Evolutionary conservation across 1,140 invertebrate species (phyloP).

Genomic region (Drosophila arawakana): DNA sequence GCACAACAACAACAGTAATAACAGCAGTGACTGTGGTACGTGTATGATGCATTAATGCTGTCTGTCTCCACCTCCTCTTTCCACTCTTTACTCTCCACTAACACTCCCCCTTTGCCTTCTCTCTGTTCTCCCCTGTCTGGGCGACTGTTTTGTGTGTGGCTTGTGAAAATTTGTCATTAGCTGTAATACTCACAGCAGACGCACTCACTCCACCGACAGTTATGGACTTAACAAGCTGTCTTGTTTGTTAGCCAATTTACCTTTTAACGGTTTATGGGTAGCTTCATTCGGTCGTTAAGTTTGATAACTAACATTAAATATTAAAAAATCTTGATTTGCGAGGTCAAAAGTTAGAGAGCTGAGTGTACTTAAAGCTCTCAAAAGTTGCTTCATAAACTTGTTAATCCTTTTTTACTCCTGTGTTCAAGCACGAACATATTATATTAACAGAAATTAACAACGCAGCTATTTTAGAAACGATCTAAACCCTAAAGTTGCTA

Average conservation of each 20-base stretch:
- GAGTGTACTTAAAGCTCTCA: no score
- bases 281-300: not conserved
- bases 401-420: no score
- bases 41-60: slow-evolving; percentile 44
- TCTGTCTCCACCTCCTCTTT: slow-evolving; percentile 1
- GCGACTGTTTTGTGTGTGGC: slow-evolving; percentile 12
- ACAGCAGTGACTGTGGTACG: slow-evolving; percentile 6
- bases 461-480: no score
- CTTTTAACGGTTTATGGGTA: not conserved
- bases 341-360: no score
- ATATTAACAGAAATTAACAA: no score
- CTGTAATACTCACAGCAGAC: slow-evolving; percentile 19
- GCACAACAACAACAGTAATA: slow-evolving; percentile 40
- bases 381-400: no score
- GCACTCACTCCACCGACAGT: slow-evolving; percentile 17
- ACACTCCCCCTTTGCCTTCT: not conserved
- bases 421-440: no score
- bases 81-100: not conserved
- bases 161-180: slow-evolving; percentile 54
- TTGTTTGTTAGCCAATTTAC: slow-evolving; percentile 15
- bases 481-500: no score
- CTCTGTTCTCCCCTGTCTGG: not conserved
- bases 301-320: not conserved
- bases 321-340: no score
- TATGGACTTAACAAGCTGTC: slow-evolving; percentile 34